Percentiles rank a stretch among this genome's conserved stretches.
Conservation (phyloP, 2,797 vertebrate genomes). For the Salmo trutta region DNA sequence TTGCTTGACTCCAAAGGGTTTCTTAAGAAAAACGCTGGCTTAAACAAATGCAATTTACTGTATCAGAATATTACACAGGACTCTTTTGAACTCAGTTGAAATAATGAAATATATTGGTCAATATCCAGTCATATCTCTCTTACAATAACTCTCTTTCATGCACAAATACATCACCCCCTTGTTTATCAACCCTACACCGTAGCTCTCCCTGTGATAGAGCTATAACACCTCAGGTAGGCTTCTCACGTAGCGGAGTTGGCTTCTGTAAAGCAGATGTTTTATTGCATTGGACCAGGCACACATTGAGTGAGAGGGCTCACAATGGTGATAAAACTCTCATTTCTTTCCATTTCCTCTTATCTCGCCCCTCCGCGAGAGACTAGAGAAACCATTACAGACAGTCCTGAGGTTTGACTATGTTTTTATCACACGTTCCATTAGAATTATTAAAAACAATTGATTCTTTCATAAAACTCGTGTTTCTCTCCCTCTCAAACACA, state of each 20-base stretch:
- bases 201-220: not conserved
- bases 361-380: slow-evolving; percentile 25
- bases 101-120: not conserved
- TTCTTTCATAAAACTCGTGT: slow-evolving; percentile 25
- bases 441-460: slow-evolving; percentile 64
- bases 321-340: slow-evolving; percentile 26
- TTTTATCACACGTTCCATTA: slow-evolving; percentile 51
- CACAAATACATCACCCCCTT: not conserved
- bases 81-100: not conserved
- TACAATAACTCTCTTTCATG: not conserved
- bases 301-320: not conserved
- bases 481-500: slow-evolving; percentile 35
- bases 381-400: slow-evolving; percentile 27
- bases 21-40: not conserved
- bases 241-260: not conserved
- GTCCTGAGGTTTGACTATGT: slow-evolving; percentile 37
- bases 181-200: not conserved
- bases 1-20: slow-evolving; percentile 18
- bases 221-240: not conserved
- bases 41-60: not conserved
- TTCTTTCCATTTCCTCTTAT: slow-evolving; percentile 43
- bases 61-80: too few species aligned
- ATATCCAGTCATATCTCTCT: not conserved
- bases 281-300: not conserved
- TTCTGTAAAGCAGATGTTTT: slow-evolving; percentile 5